Evolutionary conservation across 2,888 invertebrate genomes (phyloP), one percentile per base, ranked within the genome.

Genomic region (Metalampra italica): DNA sequence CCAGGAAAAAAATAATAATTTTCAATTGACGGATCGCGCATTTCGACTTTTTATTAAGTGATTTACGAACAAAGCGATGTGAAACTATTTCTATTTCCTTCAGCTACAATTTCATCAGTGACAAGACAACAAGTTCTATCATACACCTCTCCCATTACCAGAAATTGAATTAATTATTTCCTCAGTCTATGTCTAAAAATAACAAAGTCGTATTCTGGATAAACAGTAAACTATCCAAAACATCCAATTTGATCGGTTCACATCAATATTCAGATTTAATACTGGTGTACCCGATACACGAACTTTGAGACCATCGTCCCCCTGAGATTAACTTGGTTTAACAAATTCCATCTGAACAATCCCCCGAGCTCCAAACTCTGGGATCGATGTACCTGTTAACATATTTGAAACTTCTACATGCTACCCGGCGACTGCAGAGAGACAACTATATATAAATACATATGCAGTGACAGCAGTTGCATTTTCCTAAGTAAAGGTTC

Each of bases 381-480:
- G 68, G 70, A 75, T 76, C 68, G 71, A 77, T 77, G 71, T 64
- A 73, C 70, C 71, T 77, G 75, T 74, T 74, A 78, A 60, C 68
- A 64, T 66, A 70, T 67, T 69, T 63, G 64, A 59, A 67, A 65
- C 60, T 66, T 56, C 52, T 52, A 59, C 46, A 56, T 7, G 36
- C 51, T 51, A 49, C 43, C 45, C 38, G 39, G 44, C 41, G 56
- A 62, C 53, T 66, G 63, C 49, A 53, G 49, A 52, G 39, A 29
- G 50, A 37, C 36, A 51, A 52, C 44, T 60, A 56, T 55, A 50
- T 53, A 53, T 54, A 45, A 38, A 52, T 54, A 49, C 53, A 56
- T 50, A 50, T 50, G 48, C 47, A 46, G 32, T 41, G 46, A 55
- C 43, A 57, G 51, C 64, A 61, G 58, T 55, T 66, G 51, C 47